Evolutionary conservation across 2,888 invertebrate genomes (phyloP), one percentile per base, ranked within the genome.

Genomic region (Tetragonisca angustula): DNA sequence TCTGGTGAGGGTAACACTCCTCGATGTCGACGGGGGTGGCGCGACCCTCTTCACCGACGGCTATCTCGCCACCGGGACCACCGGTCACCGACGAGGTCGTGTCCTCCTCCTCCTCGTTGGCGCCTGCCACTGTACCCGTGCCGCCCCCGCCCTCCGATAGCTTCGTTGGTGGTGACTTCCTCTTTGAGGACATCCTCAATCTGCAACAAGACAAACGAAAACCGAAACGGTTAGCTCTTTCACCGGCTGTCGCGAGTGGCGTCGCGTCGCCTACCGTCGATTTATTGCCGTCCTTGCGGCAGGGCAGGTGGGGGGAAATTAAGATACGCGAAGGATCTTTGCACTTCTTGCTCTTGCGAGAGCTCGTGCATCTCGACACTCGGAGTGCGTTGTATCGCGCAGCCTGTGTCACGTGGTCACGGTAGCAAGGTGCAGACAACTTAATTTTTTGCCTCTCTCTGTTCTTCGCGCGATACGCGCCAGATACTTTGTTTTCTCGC

Each of bases 111-210:
- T 93, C 94, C 85, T 94, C 94, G 88, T 95, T 95, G 93, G 95
- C 94, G 87, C 92, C 92, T 90, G 91, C 92, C 91, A 93, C 90
- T 89, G 92, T 90, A 83, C 93, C 93, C 89, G 90, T 90, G 88
- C 94, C 94, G 88, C 94, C 95, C 95, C 95, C 95, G 96, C 97
- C 97, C 96, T 98, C 98, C 94, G 96, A 96, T 95, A 98, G 96
- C 96, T 98, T 98, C 93, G 98, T 98, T 95, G 98, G 98, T 95
- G 98, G 98, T 95, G 98, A 98, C 96, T 98, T 98, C 95, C 98
- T 97, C 97, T 98, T 98, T 96, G 98, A 98, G 96, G 98, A 98
- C 98, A 98, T 98, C 96, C 97, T 98, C 94, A 94, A 91, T 97
- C 97, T 97, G 97, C 95, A 92, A 90, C 75, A 72, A 62, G 82